phyloP scores from a whole-genome alignment of 2,797 vertebrate genomes.

The Pipistrellus pipistrellus region DNA sequence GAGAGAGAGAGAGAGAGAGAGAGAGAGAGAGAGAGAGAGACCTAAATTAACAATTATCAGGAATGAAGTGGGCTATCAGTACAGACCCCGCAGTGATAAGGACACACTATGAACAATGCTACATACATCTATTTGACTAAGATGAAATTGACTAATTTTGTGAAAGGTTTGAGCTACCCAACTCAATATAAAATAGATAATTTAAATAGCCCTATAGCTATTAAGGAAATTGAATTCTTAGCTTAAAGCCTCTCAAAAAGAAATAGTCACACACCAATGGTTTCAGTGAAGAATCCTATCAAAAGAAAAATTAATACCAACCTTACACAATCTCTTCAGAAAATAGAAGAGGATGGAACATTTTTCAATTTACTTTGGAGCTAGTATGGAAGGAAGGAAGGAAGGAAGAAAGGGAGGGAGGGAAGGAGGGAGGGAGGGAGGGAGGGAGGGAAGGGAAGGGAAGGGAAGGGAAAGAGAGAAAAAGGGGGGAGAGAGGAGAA shows the following conservation, averaged over 20 bases:
- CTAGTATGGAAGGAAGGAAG: neutral
- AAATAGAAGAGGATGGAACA: neutral
- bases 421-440: accelerated
- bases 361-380: neutral
- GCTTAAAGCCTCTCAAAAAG: neutral
- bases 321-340: neutral
- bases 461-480: neutral
- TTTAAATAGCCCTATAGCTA: neutral
- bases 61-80: neutral
- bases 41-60: neutral
- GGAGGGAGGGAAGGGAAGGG: too few relatives aligned
- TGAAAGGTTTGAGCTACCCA: neutral
- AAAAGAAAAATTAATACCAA: conserved; percentile 17
- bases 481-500: too few relatives aligned
- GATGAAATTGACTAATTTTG: neutral
- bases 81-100: neutral
- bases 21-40: neutral
- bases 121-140: neutral
- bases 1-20: neutral
- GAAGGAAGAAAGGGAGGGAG: neutral
- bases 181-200: neutral
- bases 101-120: neutral
- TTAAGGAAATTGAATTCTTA: neutral
- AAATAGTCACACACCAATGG: neutral
- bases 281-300: neutral